A percentile compares a stretch with the other conserved stretches of the same genome.
phyloP scores from a whole-genome alignment of 2,797 vertebrate species.

The Anguilla marmorata region DNA sequence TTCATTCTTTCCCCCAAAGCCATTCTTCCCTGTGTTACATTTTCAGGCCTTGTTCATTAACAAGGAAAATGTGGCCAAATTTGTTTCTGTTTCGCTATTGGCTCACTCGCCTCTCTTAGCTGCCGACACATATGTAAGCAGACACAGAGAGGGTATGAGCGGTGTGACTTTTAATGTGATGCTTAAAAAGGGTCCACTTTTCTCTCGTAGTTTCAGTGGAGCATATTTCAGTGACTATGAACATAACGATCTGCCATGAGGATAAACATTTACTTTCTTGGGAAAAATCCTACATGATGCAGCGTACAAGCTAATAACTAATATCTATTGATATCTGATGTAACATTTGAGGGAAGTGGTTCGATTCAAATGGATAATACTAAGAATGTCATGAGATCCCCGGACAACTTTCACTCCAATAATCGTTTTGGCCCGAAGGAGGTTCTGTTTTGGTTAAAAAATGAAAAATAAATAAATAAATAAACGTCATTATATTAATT shows the following conservation, averaged over 20 bases:
- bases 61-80: neutral
- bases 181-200: neutral
- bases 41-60: neutral
- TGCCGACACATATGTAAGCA: neutral
- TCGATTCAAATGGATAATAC: conserved; percentile 78
- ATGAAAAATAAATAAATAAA: too few relatives aligned
- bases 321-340: conserved; percentile 70
- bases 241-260: neutral
- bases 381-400: conserved; percentile 69
- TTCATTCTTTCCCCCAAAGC: neutral
- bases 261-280: conserved; percentile 13
- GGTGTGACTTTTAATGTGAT: neutral
- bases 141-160: neutral
- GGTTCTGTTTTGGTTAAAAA: conserved; percentile 53
- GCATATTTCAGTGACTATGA: neutral
- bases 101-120: neutral
- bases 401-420: conserved; percentile 59
- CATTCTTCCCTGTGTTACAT: neutral
- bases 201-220: neutral
- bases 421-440: conserved; percentile 50
- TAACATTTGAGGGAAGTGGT: conserved; percentile 74
- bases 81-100: neutral
- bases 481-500: too few relatives aligned
- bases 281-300: conserved; percentile 58
- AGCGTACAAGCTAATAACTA: conserved; percentile 47